phyloP scores from a whole-genome alignment of 1,140 invertebrate species.

The Chionoecetes opilio region DNA sequence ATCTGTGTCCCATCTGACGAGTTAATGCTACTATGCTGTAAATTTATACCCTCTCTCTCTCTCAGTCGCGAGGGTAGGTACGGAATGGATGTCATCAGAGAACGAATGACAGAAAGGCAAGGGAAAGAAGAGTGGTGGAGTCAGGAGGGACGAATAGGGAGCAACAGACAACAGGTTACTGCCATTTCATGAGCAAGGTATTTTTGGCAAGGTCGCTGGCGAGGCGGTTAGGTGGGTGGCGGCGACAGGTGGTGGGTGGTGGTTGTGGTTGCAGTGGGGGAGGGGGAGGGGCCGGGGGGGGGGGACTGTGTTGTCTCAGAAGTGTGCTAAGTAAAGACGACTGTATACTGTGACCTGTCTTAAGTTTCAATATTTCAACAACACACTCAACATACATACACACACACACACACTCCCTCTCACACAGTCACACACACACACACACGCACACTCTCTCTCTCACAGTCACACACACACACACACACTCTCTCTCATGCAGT shows the following conservation, averaged over 20 bases:
- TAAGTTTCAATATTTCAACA: no score
- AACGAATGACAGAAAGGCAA: neutral
- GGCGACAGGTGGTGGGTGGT: neutral
- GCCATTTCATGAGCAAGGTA: neutral
- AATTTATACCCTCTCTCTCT: neutral
- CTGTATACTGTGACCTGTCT: no score
- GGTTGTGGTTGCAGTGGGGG: neutral
- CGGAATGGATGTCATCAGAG: neutral
- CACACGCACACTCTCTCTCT: no score
- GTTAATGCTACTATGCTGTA: no score
- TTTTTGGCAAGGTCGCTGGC: slow-evolving; percentile 25
- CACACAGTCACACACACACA: no score
- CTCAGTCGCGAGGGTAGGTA: neutral
- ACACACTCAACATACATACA: no score
- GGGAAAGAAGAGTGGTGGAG: neutral
- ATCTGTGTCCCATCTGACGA: neutral
- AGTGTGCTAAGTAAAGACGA: no score
- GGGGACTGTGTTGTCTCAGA: no score
- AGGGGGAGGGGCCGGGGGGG: no score
- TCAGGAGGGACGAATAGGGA: neutral
- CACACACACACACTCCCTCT: no score
- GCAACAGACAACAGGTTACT: neutral
- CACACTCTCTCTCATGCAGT: no score
- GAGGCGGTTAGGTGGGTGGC: neutral
- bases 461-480: no score